These are phyloP conservation scores for Tryphoninae sp. DNA, from an alignment of 2,888 invertebrate genomes.

Conservation along the genomic window DNA sequence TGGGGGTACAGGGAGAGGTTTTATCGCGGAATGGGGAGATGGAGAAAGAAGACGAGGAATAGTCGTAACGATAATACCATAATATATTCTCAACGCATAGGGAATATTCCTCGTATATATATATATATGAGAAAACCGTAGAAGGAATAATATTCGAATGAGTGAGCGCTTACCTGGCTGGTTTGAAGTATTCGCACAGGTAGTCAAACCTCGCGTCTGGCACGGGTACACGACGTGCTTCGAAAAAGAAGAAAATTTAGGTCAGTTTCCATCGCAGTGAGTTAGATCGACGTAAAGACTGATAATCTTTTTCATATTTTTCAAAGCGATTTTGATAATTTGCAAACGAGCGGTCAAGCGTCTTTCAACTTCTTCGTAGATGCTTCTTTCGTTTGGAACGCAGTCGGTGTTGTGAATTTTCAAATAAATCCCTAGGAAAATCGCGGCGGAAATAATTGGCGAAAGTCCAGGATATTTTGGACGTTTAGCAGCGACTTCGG, in stretches of 20 bases:
- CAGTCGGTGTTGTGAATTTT: conserved; percentile 82
- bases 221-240: conserved; percentile 96
- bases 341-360: conserved; percentile 80
- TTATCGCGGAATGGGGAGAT: conserved; percentile 70
- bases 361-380: conserved; percentile 80
- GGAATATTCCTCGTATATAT: conserved; percentile 63
- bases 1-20: conserved; percentile 64
- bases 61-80: conserved; percentile 67
- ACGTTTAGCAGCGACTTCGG: conserved; percentile 82
- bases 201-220: conserved; percentile 97
- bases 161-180: conserved; percentile 88
- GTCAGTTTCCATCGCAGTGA: conserved; percentile 51
- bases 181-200: conserved; percentile 96
- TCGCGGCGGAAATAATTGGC: conserved; percentile 82
- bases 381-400: conserved; percentile 70
- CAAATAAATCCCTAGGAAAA: conserved; percentile 84
- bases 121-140: conserved; percentile 7
- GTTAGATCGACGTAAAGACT: conserved; percentile 82
- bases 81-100: conserved; percentile 72
- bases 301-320: conserved; percentile 82
- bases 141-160: conserved; percentile 69
- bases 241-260: conserved; percentile 73
- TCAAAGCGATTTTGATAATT: conserved; percentile 80
- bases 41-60: conserved; percentile 46
- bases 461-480: conserved; percentile 85